Percentiles rank a stretch among this genome's conserved stretches.
Evolutionary conservation across 2,113 vertebrate genomes (phyloP).

Genomic region (Melanocharis versteri): DNA sequence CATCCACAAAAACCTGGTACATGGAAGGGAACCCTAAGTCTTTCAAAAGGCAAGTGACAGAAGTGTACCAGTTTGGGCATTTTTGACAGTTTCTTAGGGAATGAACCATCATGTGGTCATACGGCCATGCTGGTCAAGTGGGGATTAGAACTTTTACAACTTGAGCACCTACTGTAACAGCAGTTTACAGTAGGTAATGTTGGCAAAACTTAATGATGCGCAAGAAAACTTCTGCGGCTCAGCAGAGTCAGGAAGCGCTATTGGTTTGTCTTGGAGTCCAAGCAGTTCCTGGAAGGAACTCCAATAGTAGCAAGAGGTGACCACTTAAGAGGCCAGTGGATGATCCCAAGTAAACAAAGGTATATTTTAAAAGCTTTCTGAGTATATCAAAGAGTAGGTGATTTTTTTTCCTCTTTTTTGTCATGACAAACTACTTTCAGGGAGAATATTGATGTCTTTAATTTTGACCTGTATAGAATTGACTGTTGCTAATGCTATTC

Average conservation of each 20-base stretch:
- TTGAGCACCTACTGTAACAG: background rate
- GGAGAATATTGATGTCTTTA: background rate
- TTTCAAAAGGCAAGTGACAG: background rate
- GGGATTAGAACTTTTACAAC: background rate
- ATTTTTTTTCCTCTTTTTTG: background rate
- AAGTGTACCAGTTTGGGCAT: background rate
- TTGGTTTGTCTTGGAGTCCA: background rate
- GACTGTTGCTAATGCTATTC: background rate
- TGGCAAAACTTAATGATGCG: background rate
- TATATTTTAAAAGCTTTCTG: background rate
- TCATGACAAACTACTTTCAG: background rate
- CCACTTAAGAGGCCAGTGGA: background rate
- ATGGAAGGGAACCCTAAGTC: background rate
- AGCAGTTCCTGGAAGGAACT: background rate
- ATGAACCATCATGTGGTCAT: background rate
- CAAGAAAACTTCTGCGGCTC: accelerated
- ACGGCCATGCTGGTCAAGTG: background rate
- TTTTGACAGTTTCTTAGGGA: background rate
- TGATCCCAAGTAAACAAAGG: background rate
- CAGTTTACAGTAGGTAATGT: background rate
- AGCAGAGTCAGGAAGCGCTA: background rate
- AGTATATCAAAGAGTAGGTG: background rate
- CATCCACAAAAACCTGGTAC: background rate
- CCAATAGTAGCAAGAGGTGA: background rate
- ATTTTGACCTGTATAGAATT: background rate